Conservation (phyloP, 2,888 invertebrate genomes). For the Panzeria rudis region DNA sequence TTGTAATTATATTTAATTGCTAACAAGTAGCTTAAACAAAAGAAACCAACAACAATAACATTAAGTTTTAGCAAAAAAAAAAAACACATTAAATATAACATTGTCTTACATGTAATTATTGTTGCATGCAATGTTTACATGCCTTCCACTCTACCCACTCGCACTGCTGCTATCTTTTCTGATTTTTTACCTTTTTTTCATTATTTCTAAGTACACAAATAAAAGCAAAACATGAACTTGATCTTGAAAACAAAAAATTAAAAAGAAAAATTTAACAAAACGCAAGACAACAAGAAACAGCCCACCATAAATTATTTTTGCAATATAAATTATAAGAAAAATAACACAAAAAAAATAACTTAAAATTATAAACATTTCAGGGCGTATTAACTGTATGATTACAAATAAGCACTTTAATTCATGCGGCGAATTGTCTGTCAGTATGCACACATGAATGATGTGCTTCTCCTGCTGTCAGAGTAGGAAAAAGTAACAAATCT, state of each 20-base stretch:
- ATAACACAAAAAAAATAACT: neutral
- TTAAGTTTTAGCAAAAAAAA: conserved; percentile 3
- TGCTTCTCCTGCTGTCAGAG: neutral
- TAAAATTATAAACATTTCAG: conserved; percentile 9
- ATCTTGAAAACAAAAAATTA: conserved; percentile 62
- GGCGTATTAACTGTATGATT: conserved; percentile 15
- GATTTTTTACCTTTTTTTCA: neutral
- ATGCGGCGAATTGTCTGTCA: conserved; percentile 9
- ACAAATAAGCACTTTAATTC: neutral
- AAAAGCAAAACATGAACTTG: conserved; percentile 66
- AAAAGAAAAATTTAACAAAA: conserved; percentile 21
- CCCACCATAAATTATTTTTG: conserved; percentile 49
- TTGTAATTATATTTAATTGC: conserved; percentile 48
- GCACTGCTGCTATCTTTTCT: conserved; percentile 10
- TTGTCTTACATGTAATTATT: conserved; percentile 68
- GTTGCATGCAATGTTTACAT: conserved; percentile 68
- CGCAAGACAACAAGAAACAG: conserved; percentile 18
- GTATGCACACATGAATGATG: neutral
- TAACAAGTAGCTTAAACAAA: conserved; percentile 48
- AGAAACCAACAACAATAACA: conserved; percentile 23
- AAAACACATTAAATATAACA: conserved; percentile 58
- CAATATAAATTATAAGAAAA: neutral
- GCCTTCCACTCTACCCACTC: conserved; percentile 37
- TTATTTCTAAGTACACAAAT: conserved; percentile 1
- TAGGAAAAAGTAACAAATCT: neutral